phyloP scores from a whole-genome alignment of 2,797 vertebrate species.

The Danio aesculapii region DNA sequence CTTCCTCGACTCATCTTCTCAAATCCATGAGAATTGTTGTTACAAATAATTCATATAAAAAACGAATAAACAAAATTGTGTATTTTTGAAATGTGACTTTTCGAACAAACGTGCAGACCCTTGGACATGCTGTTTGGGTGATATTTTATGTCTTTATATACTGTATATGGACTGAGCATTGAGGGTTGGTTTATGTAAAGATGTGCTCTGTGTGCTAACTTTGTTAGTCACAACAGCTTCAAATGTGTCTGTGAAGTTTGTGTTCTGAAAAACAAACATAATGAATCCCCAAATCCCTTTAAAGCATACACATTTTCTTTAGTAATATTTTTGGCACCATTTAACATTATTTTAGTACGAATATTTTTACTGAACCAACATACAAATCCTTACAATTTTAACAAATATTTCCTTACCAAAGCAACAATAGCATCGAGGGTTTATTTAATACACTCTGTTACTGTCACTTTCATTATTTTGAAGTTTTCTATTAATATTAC shows the following conservation, averaged over 20 bases:
- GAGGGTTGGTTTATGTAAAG: slow-evolving; percentile 18
- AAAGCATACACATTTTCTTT: not conserved
- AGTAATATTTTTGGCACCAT: slow-evolving; percentile 15
- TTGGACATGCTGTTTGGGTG: slow-evolving; percentile 20
- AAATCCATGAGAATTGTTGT: slow-evolving; percentile 39
- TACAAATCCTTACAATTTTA: not conserved
- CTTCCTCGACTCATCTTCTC: slow-evolving; percentile 36
- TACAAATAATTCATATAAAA: slow-evolving; percentile 15
- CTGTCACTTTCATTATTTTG: slow-evolving; percentile 4
- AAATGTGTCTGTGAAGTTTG: slow-evolving; percentile 21
- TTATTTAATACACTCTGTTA: slow-evolving; percentile 4
- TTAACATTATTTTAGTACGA: slow-evolving; percentile 16
- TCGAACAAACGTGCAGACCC: slow-evolving; percentile 16
- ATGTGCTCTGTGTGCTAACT: slow-evolving; percentile 14
- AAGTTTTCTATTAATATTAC: slow-evolving; percentile 10
- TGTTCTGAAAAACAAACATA: slow-evolving; percentile 4
- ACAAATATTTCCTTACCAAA: slow-evolving; percentile 25
- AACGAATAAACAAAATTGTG: slow-evolving; percentile 21
- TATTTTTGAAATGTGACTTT: slow-evolving; percentile 45
- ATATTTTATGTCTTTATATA: slow-evolving; percentile 37
- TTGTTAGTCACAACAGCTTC: slow-evolving; percentile 10
- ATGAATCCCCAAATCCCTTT: slow-evolving; percentile 7
- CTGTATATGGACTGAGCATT: slow-evolving; percentile 22
- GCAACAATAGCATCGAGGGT: slow-evolving; percentile 8
- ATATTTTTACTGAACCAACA: not conserved